Conservation (phyloP, 2,888 invertebrate species). For the Synergus itoensis region DNA sequence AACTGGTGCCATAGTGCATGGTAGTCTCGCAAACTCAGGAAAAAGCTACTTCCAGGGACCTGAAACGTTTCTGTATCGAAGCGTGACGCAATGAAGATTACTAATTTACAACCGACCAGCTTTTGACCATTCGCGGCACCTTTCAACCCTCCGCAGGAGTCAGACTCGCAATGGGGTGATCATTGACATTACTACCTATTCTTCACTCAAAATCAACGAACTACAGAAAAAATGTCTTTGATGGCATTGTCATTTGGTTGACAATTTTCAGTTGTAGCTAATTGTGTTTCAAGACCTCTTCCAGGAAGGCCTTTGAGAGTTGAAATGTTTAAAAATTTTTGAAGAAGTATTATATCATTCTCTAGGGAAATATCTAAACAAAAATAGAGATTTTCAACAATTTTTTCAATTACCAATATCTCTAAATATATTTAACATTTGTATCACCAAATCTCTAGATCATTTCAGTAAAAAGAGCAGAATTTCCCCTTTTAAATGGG, state of each 20-base stretch:
- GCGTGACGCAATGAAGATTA: constrained; percentile 69
- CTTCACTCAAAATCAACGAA: constrained; percentile 1
- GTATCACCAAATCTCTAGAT: too few species aligned
- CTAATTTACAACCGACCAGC: constrained; percentile 62
- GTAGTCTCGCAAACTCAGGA: not conserved
- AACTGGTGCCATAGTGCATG: constrained; percentile 3
- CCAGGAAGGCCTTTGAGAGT: not conserved
- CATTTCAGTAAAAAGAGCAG: too few species aligned
- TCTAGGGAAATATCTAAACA: too few species aligned
- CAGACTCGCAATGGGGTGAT: constrained; percentile 28
- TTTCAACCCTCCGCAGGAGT: constrained; percentile 22
- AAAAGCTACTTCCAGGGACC: constrained; percentile 28
- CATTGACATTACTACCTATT: constrained; percentile 34
- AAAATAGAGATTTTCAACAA: too few species aligned
- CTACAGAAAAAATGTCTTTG: not conserved
- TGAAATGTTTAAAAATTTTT: not conserved
- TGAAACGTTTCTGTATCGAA: constrained; percentile 48
- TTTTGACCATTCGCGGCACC: constrained; percentile 35
- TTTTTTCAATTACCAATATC: too few species aligned
- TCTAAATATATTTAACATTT: too few species aligned
- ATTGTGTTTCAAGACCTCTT: not conserved
- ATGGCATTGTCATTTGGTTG: not conserved
- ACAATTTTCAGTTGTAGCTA: not conserved
- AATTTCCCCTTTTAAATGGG: too few species aligned
- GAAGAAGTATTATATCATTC: not conserved